Percentiles rank a stretch among this genome's conserved stretches.
Conservation (phyloP, 1,140 invertebrate species). For the Bilobella aurantiaca region DNA sequence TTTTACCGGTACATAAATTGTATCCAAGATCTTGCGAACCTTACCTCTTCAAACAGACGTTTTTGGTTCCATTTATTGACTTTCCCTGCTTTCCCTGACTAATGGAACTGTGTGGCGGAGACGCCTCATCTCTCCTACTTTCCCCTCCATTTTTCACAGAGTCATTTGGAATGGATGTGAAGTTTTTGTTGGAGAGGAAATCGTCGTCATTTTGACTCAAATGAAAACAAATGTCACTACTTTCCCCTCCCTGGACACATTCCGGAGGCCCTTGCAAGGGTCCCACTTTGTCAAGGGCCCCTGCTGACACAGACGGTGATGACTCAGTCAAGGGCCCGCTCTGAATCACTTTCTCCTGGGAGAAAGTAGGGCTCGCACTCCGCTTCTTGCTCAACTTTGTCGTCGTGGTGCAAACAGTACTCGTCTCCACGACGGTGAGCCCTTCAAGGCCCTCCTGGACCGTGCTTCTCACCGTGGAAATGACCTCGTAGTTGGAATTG, state of each 20-base stretch:
- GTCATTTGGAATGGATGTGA: no score
- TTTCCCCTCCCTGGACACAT: no score
- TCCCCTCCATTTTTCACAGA: no score
- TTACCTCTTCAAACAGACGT: background rate
- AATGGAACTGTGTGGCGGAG: background rate
- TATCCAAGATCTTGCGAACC: background rate
- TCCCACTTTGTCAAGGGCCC: no score
- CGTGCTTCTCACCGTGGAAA: background rate
- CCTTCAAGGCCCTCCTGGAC: background rate
- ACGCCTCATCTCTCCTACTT: no score
- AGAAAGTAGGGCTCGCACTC: background rate
- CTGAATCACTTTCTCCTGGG: background rate
- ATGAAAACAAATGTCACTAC: no score
- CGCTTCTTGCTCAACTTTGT: background rate
- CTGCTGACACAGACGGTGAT: background rate
- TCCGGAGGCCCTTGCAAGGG: no score
- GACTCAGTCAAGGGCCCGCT: background rate
- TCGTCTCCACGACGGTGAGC: background rate
- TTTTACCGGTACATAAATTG: no score
- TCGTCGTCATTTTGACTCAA: no score
- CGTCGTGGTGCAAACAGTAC: no score
- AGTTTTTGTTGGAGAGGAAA: no score
- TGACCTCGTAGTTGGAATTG: background rate
- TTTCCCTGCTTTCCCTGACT: background rate
- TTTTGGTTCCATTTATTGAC: background rate